phyloP scores from a whole-genome alignment of 2,797 vertebrate genomes.

The Distichodus sexfasciatus region DNA sequence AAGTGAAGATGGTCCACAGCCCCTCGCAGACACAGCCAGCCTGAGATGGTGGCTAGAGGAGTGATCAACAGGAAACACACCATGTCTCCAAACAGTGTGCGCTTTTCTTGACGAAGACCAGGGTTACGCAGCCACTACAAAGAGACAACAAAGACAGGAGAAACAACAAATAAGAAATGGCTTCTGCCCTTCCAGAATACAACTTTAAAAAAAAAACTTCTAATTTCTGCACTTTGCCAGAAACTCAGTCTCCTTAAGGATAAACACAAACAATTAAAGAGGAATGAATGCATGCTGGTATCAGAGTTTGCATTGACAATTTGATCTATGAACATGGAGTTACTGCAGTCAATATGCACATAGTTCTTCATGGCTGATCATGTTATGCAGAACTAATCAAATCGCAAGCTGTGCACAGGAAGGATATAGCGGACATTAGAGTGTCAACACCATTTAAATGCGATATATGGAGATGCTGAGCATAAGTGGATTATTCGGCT shows the following conservation, averaged over 20 bases:
- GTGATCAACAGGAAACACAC: slow-evolving; percentile 96
- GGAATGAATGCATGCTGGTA: neutral
- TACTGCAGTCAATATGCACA: neutral
- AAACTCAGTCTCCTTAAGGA: neutral
- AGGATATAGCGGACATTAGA: neutral
- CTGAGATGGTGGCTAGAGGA: slow-evolving; percentile 88
- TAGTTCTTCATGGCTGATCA: neutral
- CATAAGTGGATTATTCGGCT: slow-evolving; percentile 26
- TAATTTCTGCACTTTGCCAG: too few species aligned
- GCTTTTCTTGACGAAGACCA: slow-evolving; percentile 88
- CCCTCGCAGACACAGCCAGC: slow-evolving; percentile 92
- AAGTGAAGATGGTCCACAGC: slow-evolving; percentile 93
- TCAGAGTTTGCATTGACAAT: neutral
- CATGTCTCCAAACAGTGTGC: slow-evolving; percentile 94
- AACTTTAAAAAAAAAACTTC: too few species aligned
- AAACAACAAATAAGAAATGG: neutral
- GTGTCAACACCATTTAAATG: neutral
- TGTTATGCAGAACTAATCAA: neutral
- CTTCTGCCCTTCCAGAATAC: too few species aligned
- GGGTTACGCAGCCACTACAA: slow-evolving; percentile 91
- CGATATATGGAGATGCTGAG: neutral
- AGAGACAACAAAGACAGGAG: neutral
- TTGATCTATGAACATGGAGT: neutral
- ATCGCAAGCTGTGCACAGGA: neutral
- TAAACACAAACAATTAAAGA: neutral